Evolutionary conservation across 2,888 invertebrate species (phyloP).

Genomic region (Helleia helle): DNA sequence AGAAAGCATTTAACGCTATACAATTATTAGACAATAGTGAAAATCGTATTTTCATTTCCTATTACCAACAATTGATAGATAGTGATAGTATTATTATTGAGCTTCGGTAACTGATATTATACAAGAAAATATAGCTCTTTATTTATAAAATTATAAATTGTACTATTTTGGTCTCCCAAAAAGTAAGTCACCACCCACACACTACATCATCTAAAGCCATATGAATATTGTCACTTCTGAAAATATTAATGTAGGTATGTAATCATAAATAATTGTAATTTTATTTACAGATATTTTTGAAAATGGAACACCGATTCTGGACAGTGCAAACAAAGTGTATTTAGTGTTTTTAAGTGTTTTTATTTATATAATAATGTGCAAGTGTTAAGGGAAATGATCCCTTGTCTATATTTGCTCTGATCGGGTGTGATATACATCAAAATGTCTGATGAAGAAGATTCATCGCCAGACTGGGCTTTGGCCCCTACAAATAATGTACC

Average conservation of each 20-base stretch:
- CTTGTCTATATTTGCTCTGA: constrained; percentile 25
- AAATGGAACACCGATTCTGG: constrained; percentile 29
- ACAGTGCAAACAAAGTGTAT: constrained; percentile 34
- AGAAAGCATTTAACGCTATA: constrained; percentile 57
- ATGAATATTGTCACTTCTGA: background rate
- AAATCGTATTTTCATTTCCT: constrained; percentile 45
- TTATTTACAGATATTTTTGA: constrained; percentile 31
- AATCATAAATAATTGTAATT: background rate
- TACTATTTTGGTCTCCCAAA: background rate
- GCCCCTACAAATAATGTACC: constrained; percentile 59
- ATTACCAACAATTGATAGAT: constrained; percentile 15
- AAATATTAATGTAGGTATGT: background rate
- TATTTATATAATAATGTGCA: constrained; percentile 30
- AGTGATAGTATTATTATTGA: too few species aligned
- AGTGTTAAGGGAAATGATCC: constrained; percentile 33
- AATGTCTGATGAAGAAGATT: constrained; percentile 69
- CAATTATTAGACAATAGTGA: constrained; percentile 49
- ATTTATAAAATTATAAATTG: background rate
- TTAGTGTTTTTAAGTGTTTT: constrained; percentile 23
- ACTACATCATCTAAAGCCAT: background rate
- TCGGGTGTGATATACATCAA: constrained; percentile 22
- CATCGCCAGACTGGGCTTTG: constrained; percentile 57
- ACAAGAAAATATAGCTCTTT: too few species aligned
- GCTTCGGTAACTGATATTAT: too few species aligned
- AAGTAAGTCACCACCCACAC: constrained; percentile 1